Evolutionary conservation across 2,113 vertebrate species (phyloP), one percentile per base, ranked within the genome.

Genomic region (Ia io): DNA sequence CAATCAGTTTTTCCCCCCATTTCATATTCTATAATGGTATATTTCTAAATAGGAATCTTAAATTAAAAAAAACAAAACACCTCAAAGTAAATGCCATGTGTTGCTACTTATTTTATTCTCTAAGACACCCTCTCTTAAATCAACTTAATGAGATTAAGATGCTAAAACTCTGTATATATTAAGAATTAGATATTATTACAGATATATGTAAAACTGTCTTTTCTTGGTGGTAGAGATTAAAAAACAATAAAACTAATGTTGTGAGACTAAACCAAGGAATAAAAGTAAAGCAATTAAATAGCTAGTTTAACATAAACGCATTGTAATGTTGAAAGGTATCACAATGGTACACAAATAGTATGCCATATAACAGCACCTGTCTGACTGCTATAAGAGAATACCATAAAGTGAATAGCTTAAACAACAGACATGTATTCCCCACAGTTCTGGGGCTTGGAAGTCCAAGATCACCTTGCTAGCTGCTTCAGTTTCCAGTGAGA

Each of bases 21-120:
- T 79, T 74, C 37, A 25, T 51, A 53, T n/a, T 91, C 71, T 92
- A 28, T 96, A 95, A 77, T n/a, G 37, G 51, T 18, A 70, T 92
- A 88, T 89, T 96, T 91, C 71, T 87, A 91, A 77, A 95, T 93
- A 49, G 82, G 5, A 35, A 74, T 13, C 30, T 94, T 83, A 90
- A 94, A 92, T 87, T 71, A 77, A 82, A 83, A 30, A 47, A 74
- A 93, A 49, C 2, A 88, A 94, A 53, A 30, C 8, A 90, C 9
- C 35, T 79, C 5, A 56, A 71, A 4, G 37, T 79, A 82, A 93
- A 88, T 73, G 47, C 47, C 65, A 9, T 79, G 13, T 89, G 20
- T 12, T 84, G 40, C 53, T 80, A 40, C 76, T 76, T 94, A 88
- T 6, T 88, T 90, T 79, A 77, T 65, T 30, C 20, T 96, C 32